These are phyloP conservation scores for Patella caerulea DNA, from an alignment of 2,888 invertebrate species.

Conservation along the genomic window DNA sequence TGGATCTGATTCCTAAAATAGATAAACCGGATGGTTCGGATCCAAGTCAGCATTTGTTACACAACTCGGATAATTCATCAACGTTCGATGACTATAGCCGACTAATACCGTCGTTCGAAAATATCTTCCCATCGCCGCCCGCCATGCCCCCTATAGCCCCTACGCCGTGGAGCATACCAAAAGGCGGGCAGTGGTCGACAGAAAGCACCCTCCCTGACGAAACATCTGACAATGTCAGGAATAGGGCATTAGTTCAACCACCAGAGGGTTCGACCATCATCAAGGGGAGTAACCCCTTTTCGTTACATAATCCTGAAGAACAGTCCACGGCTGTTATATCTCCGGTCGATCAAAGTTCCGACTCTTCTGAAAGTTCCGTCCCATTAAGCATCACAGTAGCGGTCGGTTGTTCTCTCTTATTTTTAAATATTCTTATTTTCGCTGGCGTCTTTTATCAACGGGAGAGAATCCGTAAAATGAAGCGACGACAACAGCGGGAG, in stretches of 20 bases:
- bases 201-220: conserved; percentile 18
- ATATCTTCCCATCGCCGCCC: conserved; percentile 62
- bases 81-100: conserved; percentile 88
- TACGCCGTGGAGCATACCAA: conserved; percentile 21
- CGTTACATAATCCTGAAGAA: neutral
- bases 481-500: conserved; percentile 37
- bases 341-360: conserved; percentile 12
- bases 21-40: conserved; percentile 86
- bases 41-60: conserved; percentile 88
- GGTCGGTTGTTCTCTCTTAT: conserved; percentile 91
- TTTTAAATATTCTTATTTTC: conserved; percentile 92
- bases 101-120: conserved; percentile 71
- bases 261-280: conserved; percentile 10
- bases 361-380: conserved; percentile 40
- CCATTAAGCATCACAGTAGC: conserved; percentile 78
- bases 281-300: conserved; percentile 13
- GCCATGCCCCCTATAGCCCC: conserved; percentile 53
- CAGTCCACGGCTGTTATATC: neutral
- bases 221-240: conserved; percentile 21
- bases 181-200: conserved; percentile 23
- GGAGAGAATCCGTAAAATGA: conserved; percentile 63
- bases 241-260: neutral
- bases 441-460: conserved; percentile 93
- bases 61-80: conserved; percentile 86
- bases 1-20: conserved; percentile 92